Base-by-base conservation (phyloP, 2,113 vertebrate species). In the Lota lota region DNA sequence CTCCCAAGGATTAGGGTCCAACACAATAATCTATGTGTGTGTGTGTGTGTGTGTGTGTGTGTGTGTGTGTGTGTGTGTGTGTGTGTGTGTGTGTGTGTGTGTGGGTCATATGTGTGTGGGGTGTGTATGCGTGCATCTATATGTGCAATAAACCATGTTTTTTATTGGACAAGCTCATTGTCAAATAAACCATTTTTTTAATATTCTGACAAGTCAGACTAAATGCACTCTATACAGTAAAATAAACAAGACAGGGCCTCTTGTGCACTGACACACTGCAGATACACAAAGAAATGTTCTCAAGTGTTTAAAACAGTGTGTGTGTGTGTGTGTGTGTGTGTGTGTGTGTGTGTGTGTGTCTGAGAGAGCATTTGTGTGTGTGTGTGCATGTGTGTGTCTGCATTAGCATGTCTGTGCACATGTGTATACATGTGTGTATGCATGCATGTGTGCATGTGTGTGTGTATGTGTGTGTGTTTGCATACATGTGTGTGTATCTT, bases 1-100 rank as follows among this genome's bases (percentile, higher is more conserved):
- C 79, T 73, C 80, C 66, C 61, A 83, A 84, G 83, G 69, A 68
- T 73, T 70, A 64, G 50, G 74, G 69, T 70, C 73, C 71, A 71
- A 33, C 10, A 57, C 71, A 68, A 68, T 75, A 60, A 61, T 21
- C 11, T 60, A 12, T 54, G 47, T 47, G 12, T 47, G 40, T 47
- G 40, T 47, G 40, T 65, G 36, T 56, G 21, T 57, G 24, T 67
- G 56, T 67, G 66, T 57, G 54, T 68, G 66, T 60, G 57, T 68
- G 57, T 68, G 53, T 56, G 67, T 40, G 36, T 40, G 3, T 40
- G 36, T 47, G 40, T 47, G 40, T 47, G 40, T 47, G 40, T 54
- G 47, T 47, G 12, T 47, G 40, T 47, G 40, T 47, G 40, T 65
- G n/a, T 24, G 21, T 57, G 24, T 67, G 56, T 67, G 66, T 58